These are phyloP conservation scores for Harmothoe impar DNA, from an alignment of 2,888 invertebrate genomes.

Conservation along the genomic window DNA sequence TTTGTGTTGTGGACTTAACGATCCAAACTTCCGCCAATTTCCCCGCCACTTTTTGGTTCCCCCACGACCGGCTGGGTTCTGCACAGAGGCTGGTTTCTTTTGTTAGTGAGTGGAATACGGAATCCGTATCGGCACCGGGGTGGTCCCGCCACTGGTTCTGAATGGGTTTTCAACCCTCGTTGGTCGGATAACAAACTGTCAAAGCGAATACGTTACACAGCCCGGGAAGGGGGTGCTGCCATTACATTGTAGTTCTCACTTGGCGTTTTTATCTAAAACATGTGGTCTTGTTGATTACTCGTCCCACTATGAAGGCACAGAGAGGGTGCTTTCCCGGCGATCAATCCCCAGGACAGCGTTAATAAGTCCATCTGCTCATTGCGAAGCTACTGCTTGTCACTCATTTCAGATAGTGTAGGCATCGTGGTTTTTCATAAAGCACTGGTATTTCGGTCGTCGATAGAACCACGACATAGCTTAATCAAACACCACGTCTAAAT, in stretches of 20 bases:
- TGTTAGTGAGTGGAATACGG: slow-evolving; percentile 25
- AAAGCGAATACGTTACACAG: slow-evolving; percentile 1
- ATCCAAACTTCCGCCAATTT: slow-evolving; percentile 63
- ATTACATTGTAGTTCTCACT: neutral
- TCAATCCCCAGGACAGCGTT: neutral
- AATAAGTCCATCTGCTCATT: neutral
- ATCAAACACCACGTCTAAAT: neutral
- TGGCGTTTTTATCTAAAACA: neutral
- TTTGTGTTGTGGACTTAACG: slow-evolving; percentile 60
- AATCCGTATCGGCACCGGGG: slow-evolving; percentile 4
- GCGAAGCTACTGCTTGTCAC: neutral
- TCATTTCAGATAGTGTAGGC: neutral
- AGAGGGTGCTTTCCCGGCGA: neutral
- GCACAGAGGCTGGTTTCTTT: neutral
- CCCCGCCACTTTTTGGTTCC: slow-evolving; percentile 45
- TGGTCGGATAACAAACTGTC: slow-evolving; percentile 34
- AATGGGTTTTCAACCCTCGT: neutral
- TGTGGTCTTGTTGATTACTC: slow-evolving; percentile 20
- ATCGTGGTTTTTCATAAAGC: neutral
- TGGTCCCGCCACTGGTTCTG: neutral
- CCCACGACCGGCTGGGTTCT: neutral
- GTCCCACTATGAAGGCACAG: neutral
- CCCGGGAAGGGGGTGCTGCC: no score
- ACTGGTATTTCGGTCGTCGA: neutral
- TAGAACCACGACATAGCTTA: neutral